Base-by-base conservation (phyloP, 2,797 vertebrate species). In the Sternarchorhynchus goeldii region DNA sequence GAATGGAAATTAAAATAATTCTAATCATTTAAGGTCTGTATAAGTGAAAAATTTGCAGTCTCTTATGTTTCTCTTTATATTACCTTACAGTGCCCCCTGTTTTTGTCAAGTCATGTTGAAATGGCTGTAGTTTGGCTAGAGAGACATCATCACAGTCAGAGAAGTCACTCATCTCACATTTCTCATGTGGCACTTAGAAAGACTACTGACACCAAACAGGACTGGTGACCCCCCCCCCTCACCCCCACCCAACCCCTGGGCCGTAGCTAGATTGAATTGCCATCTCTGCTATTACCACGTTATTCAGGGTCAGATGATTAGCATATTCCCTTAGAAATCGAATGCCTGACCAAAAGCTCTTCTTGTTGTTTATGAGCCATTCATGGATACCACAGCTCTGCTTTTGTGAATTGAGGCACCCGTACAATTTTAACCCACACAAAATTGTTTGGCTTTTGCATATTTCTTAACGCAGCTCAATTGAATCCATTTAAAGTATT, bases 11-110 rank as follows among this genome's bases (percentile, higher is more conserved):
- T 55, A 74, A 77, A 34, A 14, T 18, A 45, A 67, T 25, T 25
- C 17, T 75, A 66, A 50, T 86, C 81, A 29, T 82, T 70, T 63
- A 68, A 81, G 78, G n/a, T 39, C 36, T 12, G 8, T 36, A 41
- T 41, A 4, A 12, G 16, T 31, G 60, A 17, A 3, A 17, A 1
- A 8, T 39, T 65, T 18, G 10, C 29, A 34, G 60, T 63, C 60
- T 66, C 36, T 36, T 6, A 10, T 4, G 1, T 66, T 41, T 32
- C 20, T 50, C 12, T 50, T 6, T 41, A 50, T 50, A 12, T 50
- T 50, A 50, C 45, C 45, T 12, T 50, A 12, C 45, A 12, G 14
- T 41, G 39, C 8, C 63, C 2, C 6, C 18, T 8, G 7, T 21
- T 65, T 18, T 39, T 65, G 6, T 65, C 1, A 65, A 39, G 18